These are phyloP conservation scores for Drosophila nannoptera DNA, from an alignment of 1,140 invertebrate species.

Conservation along the genomic window DNA sequence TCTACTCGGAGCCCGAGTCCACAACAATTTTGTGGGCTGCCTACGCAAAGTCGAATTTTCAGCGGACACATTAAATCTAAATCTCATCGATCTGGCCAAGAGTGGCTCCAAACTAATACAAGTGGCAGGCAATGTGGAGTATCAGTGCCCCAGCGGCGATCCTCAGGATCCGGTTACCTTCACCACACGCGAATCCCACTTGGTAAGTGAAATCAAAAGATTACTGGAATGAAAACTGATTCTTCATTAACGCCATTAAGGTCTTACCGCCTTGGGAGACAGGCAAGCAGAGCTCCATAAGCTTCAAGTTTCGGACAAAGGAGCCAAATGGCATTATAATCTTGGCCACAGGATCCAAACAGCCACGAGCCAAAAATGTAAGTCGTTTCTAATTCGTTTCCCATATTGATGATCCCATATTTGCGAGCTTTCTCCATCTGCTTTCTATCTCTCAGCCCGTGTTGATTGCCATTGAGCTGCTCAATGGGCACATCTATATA, in stretches of 20 bases:
- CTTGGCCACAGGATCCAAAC: conserved; percentile 91
- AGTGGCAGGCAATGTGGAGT: conserved; percentile 92
- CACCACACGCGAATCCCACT: conserved; percentile 92
- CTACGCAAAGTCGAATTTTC: conserved; percentile 96
- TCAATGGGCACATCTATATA: conserved; percentile 95
- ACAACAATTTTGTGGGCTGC: conserved; percentile 96
- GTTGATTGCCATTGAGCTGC: conserved; percentile 95
- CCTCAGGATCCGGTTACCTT: conserved; percentile 94
- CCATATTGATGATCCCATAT: too few relatives aligned
- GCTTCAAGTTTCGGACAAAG: conserved; percentile 95
- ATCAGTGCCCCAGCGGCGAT: conserved; percentile 92
- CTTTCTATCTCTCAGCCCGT: conserved; percentile 83
- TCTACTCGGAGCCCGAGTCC: conserved; percentile 89
- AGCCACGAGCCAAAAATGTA: conserved; percentile 82
- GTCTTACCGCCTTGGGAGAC: conserved; percentile 93
- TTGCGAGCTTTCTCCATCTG: not conserved
- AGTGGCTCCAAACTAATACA: conserved; percentile 91
- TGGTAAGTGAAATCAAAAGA: conserved; percentile 81
- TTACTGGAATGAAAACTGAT: not conserved
- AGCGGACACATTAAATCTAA: conserved; percentile 91
- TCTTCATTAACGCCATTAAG: conserved; percentile 78
- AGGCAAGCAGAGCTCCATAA: conserved; percentile 90
- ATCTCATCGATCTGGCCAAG: conserved; percentile 92
- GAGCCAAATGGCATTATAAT: conserved; percentile 96
- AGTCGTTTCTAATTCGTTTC: conserved; percentile 4